Base-by-base conservation (phyloP, 2,113 vertebrate genomes). In the Dolichallabes microphthalmus region DNA sequence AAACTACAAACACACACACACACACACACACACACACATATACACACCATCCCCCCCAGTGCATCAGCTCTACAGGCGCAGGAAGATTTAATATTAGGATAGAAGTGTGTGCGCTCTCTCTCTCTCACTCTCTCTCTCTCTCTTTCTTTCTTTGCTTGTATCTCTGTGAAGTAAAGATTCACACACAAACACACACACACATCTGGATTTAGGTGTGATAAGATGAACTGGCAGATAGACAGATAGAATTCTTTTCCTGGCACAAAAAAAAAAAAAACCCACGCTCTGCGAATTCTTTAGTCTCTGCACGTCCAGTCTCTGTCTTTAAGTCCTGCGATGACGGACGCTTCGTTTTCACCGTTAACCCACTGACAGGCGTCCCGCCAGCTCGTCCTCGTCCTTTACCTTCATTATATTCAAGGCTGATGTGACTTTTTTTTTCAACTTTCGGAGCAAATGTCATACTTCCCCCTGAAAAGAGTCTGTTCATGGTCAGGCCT, bases 181-280 rank as follows among this genome's bases (percentile, higher is more conserved):
- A 53, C 63, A 61, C n/a, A n/a, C 61, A 64, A 25, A 64, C 61
- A 14, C 14, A 68, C 45, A 68, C 32, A 61, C 61, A 85, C 83
- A 58, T 82, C 86, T 82, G 66, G 78, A 74, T 79, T 75, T 39
- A 85, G 73, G 71, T 85, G 74, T 75, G 35, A 32, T 82, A 63
- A 64, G n/a, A 39, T 74, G 32, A 75, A 55, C 68, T 82, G 81
- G 60, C 85, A 83, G 87, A 80, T 80, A 80, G 66, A 61, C 14
- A n/a, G 81, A 68, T 64, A n/a, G 73, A 22, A 85, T 86, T 88
- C 84, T 58, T 80, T 17, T 57, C 14, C n/a, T 83, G 81, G 75
- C 45, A 45, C 75, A 74, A 45, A 55, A 45, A 80, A 39, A 80
- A 76, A 27, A n/a, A n/a, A n/a, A n/a, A n/a, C n/a, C n/a, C 45